Evolutionary conservation across 2,113 vertebrate genomes (phyloP).

Genomic region (Alces alces): DNA sequence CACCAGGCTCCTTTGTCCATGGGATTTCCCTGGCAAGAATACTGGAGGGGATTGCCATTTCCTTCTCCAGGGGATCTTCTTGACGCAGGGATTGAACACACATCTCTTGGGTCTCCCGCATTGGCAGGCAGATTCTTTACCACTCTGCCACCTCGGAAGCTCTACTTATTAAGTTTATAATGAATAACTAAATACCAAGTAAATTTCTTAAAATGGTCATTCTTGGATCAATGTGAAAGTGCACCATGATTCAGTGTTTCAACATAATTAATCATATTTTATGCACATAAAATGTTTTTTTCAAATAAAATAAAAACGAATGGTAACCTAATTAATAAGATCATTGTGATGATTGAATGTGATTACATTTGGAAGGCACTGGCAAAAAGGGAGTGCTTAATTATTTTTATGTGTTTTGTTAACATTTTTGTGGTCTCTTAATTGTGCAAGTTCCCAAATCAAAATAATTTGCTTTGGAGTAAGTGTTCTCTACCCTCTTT

Average conservation of each 20-base stretch:
- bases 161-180: neutral
- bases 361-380: neutral
- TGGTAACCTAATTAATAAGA: neutral
- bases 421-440: neutral
- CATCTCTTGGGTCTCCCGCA: neutral
- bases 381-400: neutral
- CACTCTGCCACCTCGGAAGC: neutral
- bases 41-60: neutral
- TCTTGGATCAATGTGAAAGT: neutral
- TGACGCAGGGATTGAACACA: accelerated
- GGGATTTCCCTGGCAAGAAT: neutral
- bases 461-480: neutral
- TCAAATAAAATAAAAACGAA: neutral
- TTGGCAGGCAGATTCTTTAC: neutral
- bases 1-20: neutral
- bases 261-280: neutral
- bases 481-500: neutral
- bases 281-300: neutral
- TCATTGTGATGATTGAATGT: neutral
- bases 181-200: neutral
- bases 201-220: neutral
- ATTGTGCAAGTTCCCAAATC: neutral
- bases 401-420: neutral
- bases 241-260: neutral
- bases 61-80: neutral